Conservation (phyloP, 2,113 vertebrate species). For the Burhinus oedicnemus region DNA sequence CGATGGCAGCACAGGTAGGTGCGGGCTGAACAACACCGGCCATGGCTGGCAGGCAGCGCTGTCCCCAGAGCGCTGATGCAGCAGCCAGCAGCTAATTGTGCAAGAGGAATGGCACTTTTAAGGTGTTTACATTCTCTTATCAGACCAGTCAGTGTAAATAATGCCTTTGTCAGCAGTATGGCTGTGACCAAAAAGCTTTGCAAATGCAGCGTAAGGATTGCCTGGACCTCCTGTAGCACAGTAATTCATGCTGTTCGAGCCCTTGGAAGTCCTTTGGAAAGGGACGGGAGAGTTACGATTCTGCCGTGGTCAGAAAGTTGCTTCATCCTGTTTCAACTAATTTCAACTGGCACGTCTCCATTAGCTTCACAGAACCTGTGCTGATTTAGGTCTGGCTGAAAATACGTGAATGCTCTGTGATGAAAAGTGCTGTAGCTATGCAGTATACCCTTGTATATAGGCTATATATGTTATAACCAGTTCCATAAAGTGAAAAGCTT, state of each 20-base stretch:
- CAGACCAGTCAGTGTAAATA: constrained; percentile 14
- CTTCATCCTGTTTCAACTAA: neutral
- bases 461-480: neutral
- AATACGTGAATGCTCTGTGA: neutral
- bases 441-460: neutral
- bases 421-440: neutral
- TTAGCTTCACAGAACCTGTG: neutral
- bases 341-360: neutral
- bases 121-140: constrained; percentile 52
- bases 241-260: neutral
- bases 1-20: neutral
- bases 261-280: neutral
- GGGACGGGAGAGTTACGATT: neutral
- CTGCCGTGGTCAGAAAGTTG: neutral
- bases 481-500: neutral
- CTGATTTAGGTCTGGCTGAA: neutral
- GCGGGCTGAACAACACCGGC: neutral
- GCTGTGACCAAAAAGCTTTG: constrained; percentile 20
- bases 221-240: neutral
- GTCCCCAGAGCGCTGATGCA: constrained; percentile 62
- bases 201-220: neutral
- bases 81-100: constrained; percentile 55
- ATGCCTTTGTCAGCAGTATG: constrained; percentile 26
- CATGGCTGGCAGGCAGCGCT: neutral
- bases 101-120: constrained; percentile 46